These are phyloP conservation scores for Sesia apiformis DNA, from an alignment of 2,888 invertebrate species.

Conservation along the genomic window DNA sequence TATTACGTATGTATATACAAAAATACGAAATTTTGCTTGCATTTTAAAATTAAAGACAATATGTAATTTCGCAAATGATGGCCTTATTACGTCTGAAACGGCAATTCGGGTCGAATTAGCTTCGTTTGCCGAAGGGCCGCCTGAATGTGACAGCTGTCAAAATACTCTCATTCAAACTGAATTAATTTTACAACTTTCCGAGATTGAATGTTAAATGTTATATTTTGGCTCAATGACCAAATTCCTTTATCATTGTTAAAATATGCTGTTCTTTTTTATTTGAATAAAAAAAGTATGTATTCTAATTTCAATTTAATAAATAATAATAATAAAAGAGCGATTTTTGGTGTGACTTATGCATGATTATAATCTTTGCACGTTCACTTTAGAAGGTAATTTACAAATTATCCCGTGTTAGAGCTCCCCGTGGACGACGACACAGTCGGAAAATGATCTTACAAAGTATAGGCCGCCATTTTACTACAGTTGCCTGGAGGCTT, in stretches of 20 bases:
- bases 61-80: slow-evolving; percentile 19
- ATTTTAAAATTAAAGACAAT: background rate
- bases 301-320: no score
- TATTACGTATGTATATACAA: no score
- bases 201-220: slow-evolving; percentile 13
- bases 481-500: slow-evolving; percentile 51
- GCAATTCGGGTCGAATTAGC: slow-evolving; percentile 42
- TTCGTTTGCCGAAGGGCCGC: slow-evolving; percentile 62
- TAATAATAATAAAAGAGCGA: no score
- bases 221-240: slow-evolving; percentile 8
- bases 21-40: no score
- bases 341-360: no score
- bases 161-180: slow-evolving; percentile 48
- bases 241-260: no score
- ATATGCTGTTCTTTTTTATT: no score
- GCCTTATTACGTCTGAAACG: slow-evolving; percentile 35
- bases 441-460: slow-evolving; percentile 71
- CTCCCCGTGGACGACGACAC: background rate
- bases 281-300: no score
- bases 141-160: slow-evolving; percentile 63
- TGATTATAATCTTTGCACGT: no score
- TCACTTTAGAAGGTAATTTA: no score
- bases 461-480: slow-evolving; percentile 56
- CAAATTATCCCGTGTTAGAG: no score
- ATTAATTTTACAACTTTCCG: slow-evolving; percentile 25